These are phyloP conservation scores for Pharmacophagus antenor DNA, from an alignment of 2,888 invertebrate species.

Conservation along the genomic window DNA sequence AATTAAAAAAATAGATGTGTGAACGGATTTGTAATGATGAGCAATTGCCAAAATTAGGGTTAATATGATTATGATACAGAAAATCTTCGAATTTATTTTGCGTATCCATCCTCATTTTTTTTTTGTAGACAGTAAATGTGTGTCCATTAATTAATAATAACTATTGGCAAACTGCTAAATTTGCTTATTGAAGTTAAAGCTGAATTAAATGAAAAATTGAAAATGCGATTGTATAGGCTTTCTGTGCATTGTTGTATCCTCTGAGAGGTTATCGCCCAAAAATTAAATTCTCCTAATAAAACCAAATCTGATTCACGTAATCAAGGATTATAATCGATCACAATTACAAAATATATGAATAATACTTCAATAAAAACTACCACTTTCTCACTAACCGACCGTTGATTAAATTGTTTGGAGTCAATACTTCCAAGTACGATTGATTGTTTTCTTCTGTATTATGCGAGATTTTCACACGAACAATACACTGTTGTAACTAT, in stretches of 20 bases:
- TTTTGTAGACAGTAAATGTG: too few species aligned
- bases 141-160: too few species aligned
- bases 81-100: too few species aligned
- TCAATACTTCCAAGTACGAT: constrained; percentile 40
- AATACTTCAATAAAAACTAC: constrained; percentile 31
- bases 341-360: neutral
- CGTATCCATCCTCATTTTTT: too few species aligned
- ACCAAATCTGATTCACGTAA: neutral
- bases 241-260: neutral
- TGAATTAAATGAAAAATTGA: too few species aligned
- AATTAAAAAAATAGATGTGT: too few species aligned
- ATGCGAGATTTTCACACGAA: constrained; percentile 47
- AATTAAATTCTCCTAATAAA: neutral
- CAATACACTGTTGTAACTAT: constrained; percentile 55
- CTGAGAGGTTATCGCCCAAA: neutral
- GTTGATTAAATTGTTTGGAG: constrained; percentile 46
- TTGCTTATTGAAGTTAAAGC: too few species aligned
- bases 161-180: too few species aligned
- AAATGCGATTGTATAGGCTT: too few species aligned
- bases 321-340: neutral
- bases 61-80: too few species aligned
- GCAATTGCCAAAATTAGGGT: too few species aligned
- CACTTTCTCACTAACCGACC: constrained; percentile 39
- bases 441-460: constrained; percentile 50
- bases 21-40: too few species aligned